These are phyloP conservation scores for Hipposideros armiger DNA, from an alignment of 2,113 vertebrate species.

Conservation along the genomic window DNA sequence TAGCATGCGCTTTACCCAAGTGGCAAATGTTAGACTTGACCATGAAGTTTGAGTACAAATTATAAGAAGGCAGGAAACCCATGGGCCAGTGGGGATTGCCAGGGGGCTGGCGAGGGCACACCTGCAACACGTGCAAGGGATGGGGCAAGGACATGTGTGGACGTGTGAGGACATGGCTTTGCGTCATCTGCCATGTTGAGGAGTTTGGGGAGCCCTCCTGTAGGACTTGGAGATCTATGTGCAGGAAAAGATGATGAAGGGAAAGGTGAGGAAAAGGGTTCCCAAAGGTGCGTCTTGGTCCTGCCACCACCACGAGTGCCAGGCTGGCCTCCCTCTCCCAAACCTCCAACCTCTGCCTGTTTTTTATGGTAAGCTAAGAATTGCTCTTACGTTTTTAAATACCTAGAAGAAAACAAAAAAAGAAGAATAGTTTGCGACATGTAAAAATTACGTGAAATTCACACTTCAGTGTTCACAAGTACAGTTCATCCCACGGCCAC, in stretches of 20 bases:
- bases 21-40: no score
- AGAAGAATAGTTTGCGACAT: neutral
- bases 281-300: neutral
- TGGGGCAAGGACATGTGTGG: rapidly evolving
- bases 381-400: neutral
- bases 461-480: neutral
- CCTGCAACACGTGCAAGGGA: rapidly evolving
- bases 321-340: no score
- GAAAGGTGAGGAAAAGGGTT: no score
- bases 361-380: neutral
- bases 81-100: neutral
- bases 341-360: neutral
- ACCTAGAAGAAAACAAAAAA: no score
- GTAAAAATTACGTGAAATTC: neutral
- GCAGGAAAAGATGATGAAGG: rapidly evolving
- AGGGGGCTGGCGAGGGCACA: no score
- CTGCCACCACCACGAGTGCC: rapidly evolving
- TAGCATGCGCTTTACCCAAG: neutral
- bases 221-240: rapidly evolving
- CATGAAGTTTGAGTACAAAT: neutral
- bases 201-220: neutral
- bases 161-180: rapidly evolving
- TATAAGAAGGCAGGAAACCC: no score
- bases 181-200: no score
- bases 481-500: neutral